Conservation (phyloP, 2,797 vertebrate genomes). For the Pseudotriccus pelzelni region DNA sequence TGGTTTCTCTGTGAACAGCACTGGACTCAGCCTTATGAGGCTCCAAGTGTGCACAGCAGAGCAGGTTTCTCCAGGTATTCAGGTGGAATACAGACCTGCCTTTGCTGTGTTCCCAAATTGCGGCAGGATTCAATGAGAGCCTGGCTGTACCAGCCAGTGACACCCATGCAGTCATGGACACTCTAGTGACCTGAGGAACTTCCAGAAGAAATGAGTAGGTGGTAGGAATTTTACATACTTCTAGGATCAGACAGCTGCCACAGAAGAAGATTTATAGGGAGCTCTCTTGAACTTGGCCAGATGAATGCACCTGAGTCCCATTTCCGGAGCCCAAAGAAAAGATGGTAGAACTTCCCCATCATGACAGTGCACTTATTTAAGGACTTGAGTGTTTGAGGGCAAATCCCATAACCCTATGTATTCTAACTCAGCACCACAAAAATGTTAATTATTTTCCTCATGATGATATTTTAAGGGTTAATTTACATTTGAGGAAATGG, state of each 20-base stretch:
- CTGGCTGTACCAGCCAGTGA: background rate
- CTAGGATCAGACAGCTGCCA: background rate
- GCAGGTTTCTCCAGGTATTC: background rate
- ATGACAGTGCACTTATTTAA: background rate
- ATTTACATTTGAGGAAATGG: constrained; percentile 31
- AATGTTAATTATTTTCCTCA: background rate
- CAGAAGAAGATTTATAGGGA: background rate
- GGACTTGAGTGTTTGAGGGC: background rate
- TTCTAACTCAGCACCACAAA: background rate
- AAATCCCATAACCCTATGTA: background rate
- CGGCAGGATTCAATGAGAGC: background rate
- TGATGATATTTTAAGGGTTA: background rate
- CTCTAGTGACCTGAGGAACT: background rate
- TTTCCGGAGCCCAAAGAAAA: background rate
- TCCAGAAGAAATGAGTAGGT: background rate
- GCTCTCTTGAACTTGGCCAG: background rate
- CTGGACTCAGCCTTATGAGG: background rate
- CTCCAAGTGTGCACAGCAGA: accelerated
- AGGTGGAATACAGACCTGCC: background rate
- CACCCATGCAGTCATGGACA: background rate
- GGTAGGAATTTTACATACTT: background rate
- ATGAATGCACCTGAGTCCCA: background rate
- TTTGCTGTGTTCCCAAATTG: background rate
- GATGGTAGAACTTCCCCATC: background rate
- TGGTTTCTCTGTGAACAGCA: background rate